Evolutionary conservation across 2,113 vertebrate genomes (phyloP).

Genomic region (Acrocephalus arundinaceus): DNA sequence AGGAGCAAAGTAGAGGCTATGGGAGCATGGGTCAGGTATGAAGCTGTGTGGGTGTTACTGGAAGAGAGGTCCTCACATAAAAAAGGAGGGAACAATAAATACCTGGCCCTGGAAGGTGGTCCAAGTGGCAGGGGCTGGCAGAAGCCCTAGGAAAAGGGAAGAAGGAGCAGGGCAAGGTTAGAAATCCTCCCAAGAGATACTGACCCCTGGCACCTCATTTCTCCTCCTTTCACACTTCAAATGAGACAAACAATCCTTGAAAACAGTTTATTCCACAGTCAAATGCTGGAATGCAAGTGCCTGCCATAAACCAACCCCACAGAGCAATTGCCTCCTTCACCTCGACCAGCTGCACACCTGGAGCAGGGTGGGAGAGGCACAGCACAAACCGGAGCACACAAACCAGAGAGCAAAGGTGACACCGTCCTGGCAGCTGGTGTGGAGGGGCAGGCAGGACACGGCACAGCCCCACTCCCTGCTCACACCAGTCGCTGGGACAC

Average conservation of each 20-base stretch:
- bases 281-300: not conserved
- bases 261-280: not conserved
- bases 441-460: not conserved
- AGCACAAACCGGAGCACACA: too few species aligned
- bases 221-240: not conserved
- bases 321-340: not conserved
- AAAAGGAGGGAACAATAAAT: not conserved
- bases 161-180: not conserved
- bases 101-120: not conserved
- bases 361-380: not conserved
- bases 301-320: not conserved
- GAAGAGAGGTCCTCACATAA: not conserved
- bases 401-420: not conserved
- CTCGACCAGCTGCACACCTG: rapidly evolving
- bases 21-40: rapidly evolving
- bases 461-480: not conserved
- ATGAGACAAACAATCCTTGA: not conserved
- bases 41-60: not conserved
- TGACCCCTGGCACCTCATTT: not conserved
- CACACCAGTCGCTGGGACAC: rapidly evolving
- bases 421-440: not conserved
- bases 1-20: not conserved
- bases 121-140: not conserved
- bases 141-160: not conserved
- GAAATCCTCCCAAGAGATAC: not conserved